Evolutionary conservation across 1,140 invertebrate genomes (phyloP), one percentile per base, ranked within the genome.

Genomic region (Ganaspis sp.): DNA sequence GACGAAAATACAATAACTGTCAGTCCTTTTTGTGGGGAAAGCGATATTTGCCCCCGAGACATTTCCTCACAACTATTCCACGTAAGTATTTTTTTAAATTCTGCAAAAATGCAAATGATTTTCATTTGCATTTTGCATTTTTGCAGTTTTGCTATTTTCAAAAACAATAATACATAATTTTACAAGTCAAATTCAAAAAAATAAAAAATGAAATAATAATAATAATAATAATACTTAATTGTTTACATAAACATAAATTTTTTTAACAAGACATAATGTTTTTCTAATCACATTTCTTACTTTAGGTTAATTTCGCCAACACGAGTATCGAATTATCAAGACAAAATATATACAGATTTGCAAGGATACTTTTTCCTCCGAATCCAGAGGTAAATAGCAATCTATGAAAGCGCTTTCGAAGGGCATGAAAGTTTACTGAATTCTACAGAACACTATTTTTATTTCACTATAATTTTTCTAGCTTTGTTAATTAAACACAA

Each of bases 1-100:
- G 97, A 99, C 89, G 95, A 97, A 87, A 95, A 98, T 86, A 99
- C 99, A 0, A 96, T 99, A 74, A 99, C 98, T 0, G 96, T 99
- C 23, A 98, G 96, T 86, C 99, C 99, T 0, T 99, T 99, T 91
- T 97, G 97, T 85, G 99, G 99, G 0, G 98, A 99, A 90, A 97
- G 95, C 87, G 98, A 99, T 88, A 99, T 99, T 81, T 99, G 99
- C 91, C 99, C 99, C 0, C 93, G 95, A 71, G 98, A 99, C 90
- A 92, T 95, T 73, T 96, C 95, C 74, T 95, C 95, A n/a, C 95
- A 96, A 89, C 90, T 97, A 54, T 96, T 97, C 84, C 95, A 96
- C 85, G 95, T 96, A 90, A 93, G 93, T 92, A 69, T 74, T 70
- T 78, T 70, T 72, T 12, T 11, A 11, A 38, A 71, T 3, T 42